phyloP scores from a whole-genome alignment of 92 coral and sea anemone species.

The Porites cylindrica region DNA sequence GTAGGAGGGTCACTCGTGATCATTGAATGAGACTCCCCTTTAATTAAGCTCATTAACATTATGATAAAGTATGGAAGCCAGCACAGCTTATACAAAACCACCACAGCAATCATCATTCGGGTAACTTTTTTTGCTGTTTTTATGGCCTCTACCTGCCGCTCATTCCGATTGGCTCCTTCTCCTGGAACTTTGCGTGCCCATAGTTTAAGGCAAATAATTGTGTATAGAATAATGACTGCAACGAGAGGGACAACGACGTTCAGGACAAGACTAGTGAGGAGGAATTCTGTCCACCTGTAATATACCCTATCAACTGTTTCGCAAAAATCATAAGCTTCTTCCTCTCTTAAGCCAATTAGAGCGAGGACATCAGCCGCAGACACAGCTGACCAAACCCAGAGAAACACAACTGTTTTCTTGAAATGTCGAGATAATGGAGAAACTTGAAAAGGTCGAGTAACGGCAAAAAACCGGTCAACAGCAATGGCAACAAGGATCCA shows the following conservation, averaged over 20 bases:
- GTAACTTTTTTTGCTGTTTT: slow-evolving; percentile 28
- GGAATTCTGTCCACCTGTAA: neutral
- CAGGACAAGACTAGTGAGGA: neutral
- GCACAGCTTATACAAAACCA: slow-evolving; percentile 15
- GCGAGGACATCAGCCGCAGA: neutral
- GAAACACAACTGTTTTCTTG: neutral
- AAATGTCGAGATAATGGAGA: slow-evolving; percentile 17
- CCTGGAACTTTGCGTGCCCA: slow-evolving; percentile 28
- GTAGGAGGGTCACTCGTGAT: no score
- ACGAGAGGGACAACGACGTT: neutral
- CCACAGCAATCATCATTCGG: slow-evolving; percentile 10
- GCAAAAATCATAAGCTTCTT: neutral
- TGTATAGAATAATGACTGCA: neutral
- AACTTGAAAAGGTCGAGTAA: neutral
- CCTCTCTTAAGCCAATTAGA: neutral
- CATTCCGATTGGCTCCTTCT: slow-evolving; percentile 27
- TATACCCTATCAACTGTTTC: neutral
- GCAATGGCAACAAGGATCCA: slow-evolving; percentile 1
- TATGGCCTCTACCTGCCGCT: slow-evolving; percentile 18
- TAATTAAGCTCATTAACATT: neutral
- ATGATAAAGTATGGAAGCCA: slow-evolving; percentile 8
- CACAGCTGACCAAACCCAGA: neutral
- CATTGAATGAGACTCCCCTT: no score
- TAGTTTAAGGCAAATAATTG: neutral
- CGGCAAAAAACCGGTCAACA: slow-evolving; percentile 25